These are phyloP conservation scores for Mastigias papua DNA, from an alignment of 30 jellyfish, hydroid and myxozoan genomes.

Conservation along the genomic window DNA sequence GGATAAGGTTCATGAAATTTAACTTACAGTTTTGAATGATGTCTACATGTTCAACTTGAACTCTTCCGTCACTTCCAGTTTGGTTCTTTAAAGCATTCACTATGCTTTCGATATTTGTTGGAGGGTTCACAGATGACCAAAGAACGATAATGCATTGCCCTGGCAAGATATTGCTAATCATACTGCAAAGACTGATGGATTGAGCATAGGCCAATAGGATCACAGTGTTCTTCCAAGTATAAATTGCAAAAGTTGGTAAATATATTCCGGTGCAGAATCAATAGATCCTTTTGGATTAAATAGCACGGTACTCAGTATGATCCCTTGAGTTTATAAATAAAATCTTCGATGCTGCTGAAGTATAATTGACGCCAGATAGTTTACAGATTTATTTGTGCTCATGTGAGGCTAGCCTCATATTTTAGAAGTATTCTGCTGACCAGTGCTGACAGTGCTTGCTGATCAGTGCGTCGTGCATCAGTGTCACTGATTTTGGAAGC, in stretches of 20 bases:
- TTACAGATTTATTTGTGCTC: neutral
- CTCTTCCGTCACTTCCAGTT: conserved; percentile 83
- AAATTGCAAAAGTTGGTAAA: neutral
- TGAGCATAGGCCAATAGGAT: too few species aligned
- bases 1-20: neutral
- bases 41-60: conserved; percentile 93
- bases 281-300: too few species aligned
- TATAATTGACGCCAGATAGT: conserved; percentile 48
- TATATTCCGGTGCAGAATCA: neutral
- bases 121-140: conserved; percentile 97
- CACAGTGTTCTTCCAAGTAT: neutral
- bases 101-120: conserved; percentile 63
- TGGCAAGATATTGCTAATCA: conserved; percentile 54
- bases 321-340: too few species aligned
- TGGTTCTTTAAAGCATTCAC: conserved; percentile 60
- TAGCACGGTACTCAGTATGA: too few species aligned
- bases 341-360: neutral
- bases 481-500: too few species aligned
- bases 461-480: too few species aligned
- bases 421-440: too few species aligned
- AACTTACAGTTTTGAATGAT: conserved; percentile 74
- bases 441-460: too few species aligned
- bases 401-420: conserved; percentile 17
- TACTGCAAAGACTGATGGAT: too few species aligned
- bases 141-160: conserved; percentile 78